Evolutionary conservation across 1,140 invertebrate genomes (phyloP), one percentile per base, ranked within the genome.

Genomic region (Theocolax elegans): DNA sequence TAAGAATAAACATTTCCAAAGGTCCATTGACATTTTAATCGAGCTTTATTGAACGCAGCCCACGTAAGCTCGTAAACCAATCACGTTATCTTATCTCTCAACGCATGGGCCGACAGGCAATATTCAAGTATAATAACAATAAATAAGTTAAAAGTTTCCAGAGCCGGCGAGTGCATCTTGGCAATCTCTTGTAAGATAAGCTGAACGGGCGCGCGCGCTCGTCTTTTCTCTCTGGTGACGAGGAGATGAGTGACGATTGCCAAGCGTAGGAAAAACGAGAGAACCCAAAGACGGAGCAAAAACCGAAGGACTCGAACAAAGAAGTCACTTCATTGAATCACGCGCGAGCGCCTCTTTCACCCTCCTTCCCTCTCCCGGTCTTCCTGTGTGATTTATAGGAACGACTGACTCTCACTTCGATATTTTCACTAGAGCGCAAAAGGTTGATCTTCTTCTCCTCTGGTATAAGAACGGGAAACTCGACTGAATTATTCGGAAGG

Each of bases 321-420:
- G 74, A 81, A 80, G 79, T 75, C 80, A 75, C 67, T 75, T 76
- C 75, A 79, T 75, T 80, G 79, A 81, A 82, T 81, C 79, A 79
- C 69, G 74, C 71, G n/a, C n/a, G n/a, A n/a, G n/a, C n/a, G n/a
- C n/a, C n/a, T n/a, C n/a, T n/a, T n/a, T n/a, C n/a, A n/a, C 76
- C 49, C 71, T 76, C 77, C 79, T 77, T 72, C 68, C 75, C n/a
- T 8, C 46, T 27, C 25, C 2, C 21, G 21, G 19, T 12, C 3
- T 8, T 19, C 21, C 21, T 25, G 49, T 15, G 49, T 53, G 49
- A 53, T 53, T 53, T 53, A 53, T 53, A 53, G 23, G 49, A 2
- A 19, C 49, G 49, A 29, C 21, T 25, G 49, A 21, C 49, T 53
- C 49, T 25, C 49, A 53, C 23, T n/a, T n/a, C n/a, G n/a, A n/a